Evolutionary conservation across 2,797 vertebrate genomes (phyloP), one percentile per base, ranked within the genome.

Genomic region (Lerista edwardsae): DNA sequence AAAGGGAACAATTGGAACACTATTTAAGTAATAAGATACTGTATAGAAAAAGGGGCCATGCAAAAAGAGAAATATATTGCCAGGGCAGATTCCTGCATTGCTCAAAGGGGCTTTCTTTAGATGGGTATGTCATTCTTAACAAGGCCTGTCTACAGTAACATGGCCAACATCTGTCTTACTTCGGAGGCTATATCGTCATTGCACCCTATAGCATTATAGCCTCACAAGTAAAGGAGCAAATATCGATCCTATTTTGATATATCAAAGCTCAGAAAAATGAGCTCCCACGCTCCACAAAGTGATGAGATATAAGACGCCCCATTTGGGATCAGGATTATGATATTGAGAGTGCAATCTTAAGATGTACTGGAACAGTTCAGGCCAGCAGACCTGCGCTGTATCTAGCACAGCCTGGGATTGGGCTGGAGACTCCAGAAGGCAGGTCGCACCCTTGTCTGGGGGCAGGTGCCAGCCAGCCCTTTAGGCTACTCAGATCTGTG

Each of bases 211-310:
- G 74, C 31, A 61, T 25, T 39, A n/a, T 31, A 41, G 4, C 31
- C 68, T 71, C 44, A 51, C 41, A 36, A 51, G 41, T 29, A 51
- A 84, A 62, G 41, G 75, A 21, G 29, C 62, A 62, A 15, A 4
- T 29, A 84, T 78, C 15, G 68, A 84, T 84, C 44, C 19, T 72
- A 29, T 64, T 82, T 77, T 64, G 25, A 69, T 62, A 62, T 25
- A 75, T 34, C 65, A 68, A 71, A 19, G 29, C 19, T 41, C 21
- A 75, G 44, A 57, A 67, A 69, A 25, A 69, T 29, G 47, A 80
- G 67, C 51, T 15, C 36, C 15, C 27, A 29, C 27, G 19, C 41
- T 61, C 31, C 17, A 44, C 29, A 31, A 59, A 84, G 39, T 15
- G 41, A 69, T 79, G 41, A 62, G 21, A 31, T 79, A 72, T 72